Conservation (phyloP, 2,797 vertebrate species). For the Bovichtus diacanthus region DNA sequence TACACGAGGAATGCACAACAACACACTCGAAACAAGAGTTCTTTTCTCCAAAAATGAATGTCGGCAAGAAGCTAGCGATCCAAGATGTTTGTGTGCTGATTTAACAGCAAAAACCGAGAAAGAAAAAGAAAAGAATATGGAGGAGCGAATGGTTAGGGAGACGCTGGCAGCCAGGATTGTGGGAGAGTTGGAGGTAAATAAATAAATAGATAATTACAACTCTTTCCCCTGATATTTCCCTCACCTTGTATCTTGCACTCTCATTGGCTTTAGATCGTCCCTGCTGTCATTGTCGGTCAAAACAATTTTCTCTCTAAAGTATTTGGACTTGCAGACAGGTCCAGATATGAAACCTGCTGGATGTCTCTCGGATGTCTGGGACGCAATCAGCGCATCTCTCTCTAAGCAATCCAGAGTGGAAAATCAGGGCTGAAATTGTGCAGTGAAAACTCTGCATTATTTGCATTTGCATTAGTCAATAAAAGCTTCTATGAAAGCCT, state of each 20-base stretch:
- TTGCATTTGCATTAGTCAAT: not conserved
- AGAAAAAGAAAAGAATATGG: not conserved
- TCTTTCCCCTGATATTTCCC: not conserved
- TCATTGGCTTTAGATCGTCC: not conserved
- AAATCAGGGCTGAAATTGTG: too few relatives aligned
- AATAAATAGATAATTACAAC: not conserved
- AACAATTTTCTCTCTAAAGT: too few relatives aligned
- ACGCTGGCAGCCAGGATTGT: not conserved
- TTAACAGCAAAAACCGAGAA: not conserved
- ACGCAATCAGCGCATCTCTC: too few relatives aligned
- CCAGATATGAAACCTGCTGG: too few relatives aligned
- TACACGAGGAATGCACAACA: not conserved
- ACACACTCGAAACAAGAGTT: not conserved
- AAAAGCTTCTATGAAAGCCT: conserved; percentile 9
- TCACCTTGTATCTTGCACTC: not conserved
- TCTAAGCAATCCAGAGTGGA: too few relatives aligned
- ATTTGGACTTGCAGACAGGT: too few relatives aligned
- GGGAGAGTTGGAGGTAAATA: not conserved
- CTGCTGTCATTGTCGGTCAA: not conserved
- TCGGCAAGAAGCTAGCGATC: not conserved
- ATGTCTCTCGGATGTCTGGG: too few relatives aligned
- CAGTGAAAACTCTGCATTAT: too few relatives aligned
- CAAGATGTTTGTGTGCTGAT: not conserved
- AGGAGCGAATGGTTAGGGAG: not conserved
- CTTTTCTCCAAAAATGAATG: not conserved